phyloP scores from a whole-genome alignment of 2,888 invertebrate species.

The Proisotoma minuta region DNA sequence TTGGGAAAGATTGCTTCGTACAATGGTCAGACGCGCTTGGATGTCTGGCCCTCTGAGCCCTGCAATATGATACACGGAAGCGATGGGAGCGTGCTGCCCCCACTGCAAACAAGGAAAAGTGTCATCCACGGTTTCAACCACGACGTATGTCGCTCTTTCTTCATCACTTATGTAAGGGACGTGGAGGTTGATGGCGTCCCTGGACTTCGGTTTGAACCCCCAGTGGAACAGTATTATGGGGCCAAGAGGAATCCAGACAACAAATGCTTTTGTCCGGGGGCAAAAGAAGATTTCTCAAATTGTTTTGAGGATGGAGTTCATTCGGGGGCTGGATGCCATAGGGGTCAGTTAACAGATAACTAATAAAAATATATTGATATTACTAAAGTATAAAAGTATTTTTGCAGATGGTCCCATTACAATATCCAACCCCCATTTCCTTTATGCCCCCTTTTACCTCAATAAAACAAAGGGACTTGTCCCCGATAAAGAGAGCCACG shows the following conservation, averaged over 20 bases:
- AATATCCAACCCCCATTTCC: slow-evolving; percentile 32
- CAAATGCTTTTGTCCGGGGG: slow-evolving; percentile 23
- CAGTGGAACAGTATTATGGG: slow-evolving; percentile 14
- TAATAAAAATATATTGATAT: not conserved
- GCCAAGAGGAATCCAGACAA: slow-evolving; percentile 22
- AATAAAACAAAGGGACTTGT: slow-evolving; percentile 26
- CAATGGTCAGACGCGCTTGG: slow-evolving; percentile 14
- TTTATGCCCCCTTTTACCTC: slow-evolving; percentile 24
- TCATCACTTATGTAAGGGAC: slow-evolving; percentile 19
- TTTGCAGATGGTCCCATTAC: slow-evolving; percentile 22
- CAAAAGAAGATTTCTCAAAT: slow-evolving; percentile 14
- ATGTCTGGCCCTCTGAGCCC: slow-evolving; percentile 22
- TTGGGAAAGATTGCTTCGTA: slow-evolving; percentile 23
- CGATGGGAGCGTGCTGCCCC: slow-evolving; percentile 23
- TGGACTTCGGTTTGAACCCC: slow-evolving; percentile 26
- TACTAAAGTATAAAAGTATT: not conserved
- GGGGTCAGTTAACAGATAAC: slow-evolving; percentile 10
- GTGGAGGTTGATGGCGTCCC: slow-evolving; percentile 20
- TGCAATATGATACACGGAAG: slow-evolving; percentile 29
- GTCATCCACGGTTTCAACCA: slow-evolving; percentile 23
- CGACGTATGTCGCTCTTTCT: slow-evolving; percentile 28
- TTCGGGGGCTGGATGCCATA: slow-evolving; percentile 22
- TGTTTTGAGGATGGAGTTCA: slow-evolving; percentile 29
- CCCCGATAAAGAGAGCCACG: slow-evolving; percentile 22
- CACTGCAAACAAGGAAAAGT: slow-evolving; percentile 20